Conservation (phyloP, 2,888 invertebrate species). For the Drosophila mimetica region DNA sequence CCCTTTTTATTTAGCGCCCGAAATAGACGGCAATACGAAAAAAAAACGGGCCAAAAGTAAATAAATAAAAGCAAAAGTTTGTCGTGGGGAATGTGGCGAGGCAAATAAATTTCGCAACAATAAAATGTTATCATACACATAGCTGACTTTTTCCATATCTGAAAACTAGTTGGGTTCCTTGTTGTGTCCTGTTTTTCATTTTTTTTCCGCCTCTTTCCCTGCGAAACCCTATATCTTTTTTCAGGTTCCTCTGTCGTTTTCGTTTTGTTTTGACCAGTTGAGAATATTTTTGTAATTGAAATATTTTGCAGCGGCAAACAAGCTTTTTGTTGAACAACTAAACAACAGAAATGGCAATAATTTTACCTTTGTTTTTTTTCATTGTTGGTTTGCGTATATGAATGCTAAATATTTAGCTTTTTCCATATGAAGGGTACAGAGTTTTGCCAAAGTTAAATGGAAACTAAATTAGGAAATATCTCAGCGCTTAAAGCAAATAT, state of each 20-base stretch:
- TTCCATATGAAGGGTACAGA: background rate
- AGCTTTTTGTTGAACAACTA: conserved; percentile 38
- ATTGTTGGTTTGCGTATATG: conserved; percentile 8
- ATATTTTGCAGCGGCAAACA: conserved; percentile 51
- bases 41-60: conserved; percentile 33
- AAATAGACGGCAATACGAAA: conserved; percentile 24
- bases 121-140: conserved; percentile 68
- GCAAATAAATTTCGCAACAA: conserved; percentile 67
- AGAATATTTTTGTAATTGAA: conserved; percentile 61
- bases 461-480: conserved; percentile 6
- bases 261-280: conserved; percentile 29
- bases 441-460: conserved; percentile 2
- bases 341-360: conserved; percentile 38
- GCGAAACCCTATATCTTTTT: background rate
- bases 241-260: conserved; percentile 16
- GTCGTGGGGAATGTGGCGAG: conserved; percentile 42
- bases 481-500: background rate
- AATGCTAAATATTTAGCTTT: conserved; percentile 19
- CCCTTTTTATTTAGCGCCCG: conserved; percentile 52
- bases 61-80: conserved; percentile 46
- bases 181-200: conserved; percentile 11
- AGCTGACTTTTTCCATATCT: conserved; percentile 40
- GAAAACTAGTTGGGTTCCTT: conserved; percentile 32
- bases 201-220: background rate
- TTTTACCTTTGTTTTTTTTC: conserved; percentile 28